Percentiles rank a stretch among this genome's conserved stretches.
Conservation (phyloP, 2,888 invertebrate species). For the Ormyrus labotus region DNA sequence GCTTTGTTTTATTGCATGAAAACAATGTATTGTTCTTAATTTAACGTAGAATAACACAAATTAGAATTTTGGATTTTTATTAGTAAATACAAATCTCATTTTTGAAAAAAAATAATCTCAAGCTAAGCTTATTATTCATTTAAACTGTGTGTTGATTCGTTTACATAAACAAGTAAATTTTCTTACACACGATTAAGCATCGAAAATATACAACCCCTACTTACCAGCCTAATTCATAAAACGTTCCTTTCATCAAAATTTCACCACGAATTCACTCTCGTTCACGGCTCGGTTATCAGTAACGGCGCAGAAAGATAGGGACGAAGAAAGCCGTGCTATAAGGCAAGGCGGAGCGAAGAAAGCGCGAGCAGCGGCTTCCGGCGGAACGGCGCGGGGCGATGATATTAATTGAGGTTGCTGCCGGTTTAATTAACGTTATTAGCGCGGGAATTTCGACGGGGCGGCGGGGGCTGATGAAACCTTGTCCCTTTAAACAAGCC, state of each 20-base stretch:
- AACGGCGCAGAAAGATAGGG: conserved; percentile 10
- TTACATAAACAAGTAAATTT: too few relatives aligned
- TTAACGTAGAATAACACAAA: too few relatives aligned
- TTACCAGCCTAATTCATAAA: too few relatives aligned
- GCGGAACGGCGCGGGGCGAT: conserved; percentile 55
- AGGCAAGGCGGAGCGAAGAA: conserved; percentile 6
- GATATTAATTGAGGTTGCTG: conserved; percentile 73
- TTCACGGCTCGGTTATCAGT: conserved; percentile 8
- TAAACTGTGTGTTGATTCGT: too few relatives aligned
- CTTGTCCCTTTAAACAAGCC: conserved; percentile 37
- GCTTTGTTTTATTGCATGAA: too few relatives aligned
- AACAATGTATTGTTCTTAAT: too few relatives aligned
- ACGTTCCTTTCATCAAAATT: not conserved
- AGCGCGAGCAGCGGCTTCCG: conserved; percentile 4
- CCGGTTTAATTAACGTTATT: conserved; percentile 74
- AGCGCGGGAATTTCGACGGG: conserved; percentile 61
- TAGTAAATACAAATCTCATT: too few relatives aligned
- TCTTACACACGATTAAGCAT: too few relatives aligned
- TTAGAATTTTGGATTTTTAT: too few relatives aligned
- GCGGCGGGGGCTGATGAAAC: conserved; percentile 31
- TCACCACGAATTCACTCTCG: not conserved
- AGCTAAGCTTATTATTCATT: too few relatives aligned
- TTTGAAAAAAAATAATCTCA: too few relatives aligned
- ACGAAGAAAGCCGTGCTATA: conserved; percentile 33
- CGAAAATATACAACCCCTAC: too few relatives aligned